Base-by-base conservation (phyloP, 1,140 invertebrate genomes). In the Oncopodura yosiiana region DNA sequence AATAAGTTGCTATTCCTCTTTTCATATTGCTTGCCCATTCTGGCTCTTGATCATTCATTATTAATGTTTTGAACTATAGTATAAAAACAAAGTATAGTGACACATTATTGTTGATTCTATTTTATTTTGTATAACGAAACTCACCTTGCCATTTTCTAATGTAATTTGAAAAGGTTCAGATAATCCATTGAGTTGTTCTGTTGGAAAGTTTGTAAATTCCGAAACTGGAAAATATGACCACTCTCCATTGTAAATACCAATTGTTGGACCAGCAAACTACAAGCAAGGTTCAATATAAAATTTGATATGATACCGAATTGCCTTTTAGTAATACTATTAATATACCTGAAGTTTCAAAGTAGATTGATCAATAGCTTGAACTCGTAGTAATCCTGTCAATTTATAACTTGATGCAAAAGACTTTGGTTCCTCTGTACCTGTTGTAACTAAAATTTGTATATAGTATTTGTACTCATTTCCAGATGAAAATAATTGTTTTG, bases 21-120 rank as follows among this genome's bases (percentile, higher is more conserved):
- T 64, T 64, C 36, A 64, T 53, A 42, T 64, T 64, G 0, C 58
- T 61, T 0, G 59, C 58, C 52, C 52, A 64, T 48, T 64, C 62
- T 11, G 55, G 58, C 41, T 64, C 62, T 61, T 56, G 56, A 42
- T 64, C 59, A 23, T 64, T 60, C 62, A 64, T 54, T 1, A 59
- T 12, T 3, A 64, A 16, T 14, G 56, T 51, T 43, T 64, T 64
- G 27, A 64, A 61, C 62, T 64, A 27, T 4, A 51, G 19, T 18
- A n/a, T 8, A 41, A 8, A 41, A 6, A 6, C 8, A 6, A 8
- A 21, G 18, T 9, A 21, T 12, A 18, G 11, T 3, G 36, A 1
- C 27, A 42, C 19, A 29, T 19, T 19, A 41, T 37, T 14, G 46
- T 29, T 19, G 9, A 45, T 21, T 18, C 18, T 6, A 38, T 38